A percentile compares a stretch with the other conserved stretches of the same genome.
Conservation (phyloP, 2,888 invertebrate species). For the Drosophila mimica region DNA sequence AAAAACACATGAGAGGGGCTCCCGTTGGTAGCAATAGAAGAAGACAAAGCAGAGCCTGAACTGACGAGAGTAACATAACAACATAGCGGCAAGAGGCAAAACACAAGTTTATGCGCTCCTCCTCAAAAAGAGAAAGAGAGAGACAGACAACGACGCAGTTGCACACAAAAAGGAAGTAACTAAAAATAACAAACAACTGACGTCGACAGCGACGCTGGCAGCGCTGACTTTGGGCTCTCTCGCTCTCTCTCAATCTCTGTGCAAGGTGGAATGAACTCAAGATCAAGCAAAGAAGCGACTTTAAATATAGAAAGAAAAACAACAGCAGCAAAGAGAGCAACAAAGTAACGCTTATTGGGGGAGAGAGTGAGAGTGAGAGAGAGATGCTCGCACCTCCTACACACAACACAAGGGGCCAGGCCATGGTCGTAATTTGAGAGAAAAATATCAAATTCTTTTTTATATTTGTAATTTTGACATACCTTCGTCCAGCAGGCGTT, state of each 20-base stretch:
- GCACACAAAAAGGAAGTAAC: constrained; percentile 76
- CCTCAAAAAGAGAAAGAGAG: constrained; percentile 22
- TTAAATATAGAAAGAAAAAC: constrained; percentile 56
- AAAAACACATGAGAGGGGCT: constrained; percentile 31
- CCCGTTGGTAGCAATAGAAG: constrained; percentile 20
- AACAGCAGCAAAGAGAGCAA: constrained; percentile 32
- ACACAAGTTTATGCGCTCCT: constrained; percentile 18
- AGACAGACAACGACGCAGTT: constrained; percentile 52
- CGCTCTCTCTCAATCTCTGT: neutral
- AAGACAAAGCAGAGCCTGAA: constrained; percentile 16
- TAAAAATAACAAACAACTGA: constrained; percentile 74
- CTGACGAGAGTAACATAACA: constrained; percentile 29
- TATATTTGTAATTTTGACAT: constrained; percentile 71
- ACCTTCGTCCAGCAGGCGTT: constrained; percentile 99
- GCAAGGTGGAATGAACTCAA: constrained; percentile 79
- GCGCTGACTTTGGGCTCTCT: constrained; percentile 57
- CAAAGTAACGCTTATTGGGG: constrained; percentile 50
- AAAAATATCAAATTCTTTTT: neutral
- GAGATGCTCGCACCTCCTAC: constrained; percentile 4
- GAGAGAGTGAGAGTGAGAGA: constrained; percentile 4
- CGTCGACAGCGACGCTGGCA: constrained; percentile 23
- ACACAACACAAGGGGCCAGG: neutral
- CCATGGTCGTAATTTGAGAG: neutral
- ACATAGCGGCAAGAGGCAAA: constrained; percentile 14
- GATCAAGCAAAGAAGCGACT: constrained; percentile 45